Evolutionary conservation across 2,888 invertebrate species (phyloP).

Genomic region (Mythimna pallens): DNA sequence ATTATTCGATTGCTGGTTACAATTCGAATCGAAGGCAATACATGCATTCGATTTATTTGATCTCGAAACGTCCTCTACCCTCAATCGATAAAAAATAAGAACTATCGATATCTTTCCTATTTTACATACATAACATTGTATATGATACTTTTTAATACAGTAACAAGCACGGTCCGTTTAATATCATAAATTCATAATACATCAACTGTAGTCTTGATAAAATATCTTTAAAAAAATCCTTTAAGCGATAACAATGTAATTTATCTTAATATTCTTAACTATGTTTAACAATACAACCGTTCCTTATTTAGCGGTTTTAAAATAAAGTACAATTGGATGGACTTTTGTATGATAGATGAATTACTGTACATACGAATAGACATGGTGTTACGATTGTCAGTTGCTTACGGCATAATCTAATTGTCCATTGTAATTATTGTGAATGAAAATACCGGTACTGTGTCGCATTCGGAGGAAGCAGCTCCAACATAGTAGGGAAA

Average conservation of each 20-base stretch:
- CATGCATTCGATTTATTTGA: not conserved
- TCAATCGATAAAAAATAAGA: not conserved
- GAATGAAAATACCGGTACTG: not conserved
- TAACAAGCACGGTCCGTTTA: constrained; percentile 47
- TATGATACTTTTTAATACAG: constrained; percentile 5
- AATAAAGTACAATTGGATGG: constrained; percentile 64
- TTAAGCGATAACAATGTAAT: constrained; percentile 57
- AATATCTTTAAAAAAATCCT: constrained; percentile 48
- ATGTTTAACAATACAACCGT: constrained; percentile 60
- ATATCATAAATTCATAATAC: constrained; percentile 21
- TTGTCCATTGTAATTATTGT: not conserved
- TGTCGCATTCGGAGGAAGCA: not conserved
- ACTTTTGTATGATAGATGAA: constrained; percentile 55
- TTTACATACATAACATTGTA: constrained; percentile 12
- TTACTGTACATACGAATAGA: constrained; percentile 21
- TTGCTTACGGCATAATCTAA: not conserved
- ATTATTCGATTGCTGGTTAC: constrained; percentile 12
- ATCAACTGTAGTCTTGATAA: constrained; percentile 30
- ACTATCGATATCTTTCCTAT: constrained; percentile 17
- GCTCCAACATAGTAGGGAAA: not conserved
- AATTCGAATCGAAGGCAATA: not conserved
- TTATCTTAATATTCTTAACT: constrained; percentile 51
- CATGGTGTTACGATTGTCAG: constrained; percentile 33
- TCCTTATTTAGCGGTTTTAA: constrained; percentile 50
- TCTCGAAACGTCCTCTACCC: not conserved